Conservation (phyloP, 2,888 invertebrate species). For the Phortica magna region DNA sequence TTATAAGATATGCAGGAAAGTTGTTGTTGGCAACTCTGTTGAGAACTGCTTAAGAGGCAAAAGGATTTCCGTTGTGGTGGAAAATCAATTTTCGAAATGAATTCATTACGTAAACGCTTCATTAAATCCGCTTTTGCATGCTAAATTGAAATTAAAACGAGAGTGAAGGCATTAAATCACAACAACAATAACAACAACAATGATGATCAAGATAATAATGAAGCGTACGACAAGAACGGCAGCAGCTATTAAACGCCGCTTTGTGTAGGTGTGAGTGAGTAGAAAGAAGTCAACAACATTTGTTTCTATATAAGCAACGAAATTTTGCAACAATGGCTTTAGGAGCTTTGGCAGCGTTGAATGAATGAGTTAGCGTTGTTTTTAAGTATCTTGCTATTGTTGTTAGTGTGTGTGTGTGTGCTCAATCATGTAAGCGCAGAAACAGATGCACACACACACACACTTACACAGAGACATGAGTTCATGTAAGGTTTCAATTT, state of each 20-base stretch:
- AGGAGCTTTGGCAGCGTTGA: neutral
- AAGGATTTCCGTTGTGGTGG: conserved; percentile 3
- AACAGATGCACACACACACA: neutral
- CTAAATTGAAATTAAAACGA: conserved; percentile 38
- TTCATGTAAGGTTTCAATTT: neutral
- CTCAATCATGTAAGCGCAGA: conserved; percentile 25
- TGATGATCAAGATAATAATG: neutral
- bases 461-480: neutral
- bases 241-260: neutral
- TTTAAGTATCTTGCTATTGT: neutral
- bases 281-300: neutral
- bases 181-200: neutral
- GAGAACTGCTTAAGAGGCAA: neutral
- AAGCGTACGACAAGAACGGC: neutral
- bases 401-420: neutral
- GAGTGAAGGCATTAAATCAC: conserved; percentile 6
- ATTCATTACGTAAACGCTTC: conserved; percentile 35
- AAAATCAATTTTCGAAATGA: conserved; percentile 38
- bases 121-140: conserved; percentile 38
- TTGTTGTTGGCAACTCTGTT: neutral
- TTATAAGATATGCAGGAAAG: too few species aligned
- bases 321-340: neutral
- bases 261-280: too few species aligned
- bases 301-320: neutral
- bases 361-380: neutral